Percentiles rank a stretch among this genome's conserved stretches.
These are phyloP conservation scores for Ostrea denselamellosa DNA, from an alignment of 1,140 invertebrate species.

Conservation along the genomic window DNA sequence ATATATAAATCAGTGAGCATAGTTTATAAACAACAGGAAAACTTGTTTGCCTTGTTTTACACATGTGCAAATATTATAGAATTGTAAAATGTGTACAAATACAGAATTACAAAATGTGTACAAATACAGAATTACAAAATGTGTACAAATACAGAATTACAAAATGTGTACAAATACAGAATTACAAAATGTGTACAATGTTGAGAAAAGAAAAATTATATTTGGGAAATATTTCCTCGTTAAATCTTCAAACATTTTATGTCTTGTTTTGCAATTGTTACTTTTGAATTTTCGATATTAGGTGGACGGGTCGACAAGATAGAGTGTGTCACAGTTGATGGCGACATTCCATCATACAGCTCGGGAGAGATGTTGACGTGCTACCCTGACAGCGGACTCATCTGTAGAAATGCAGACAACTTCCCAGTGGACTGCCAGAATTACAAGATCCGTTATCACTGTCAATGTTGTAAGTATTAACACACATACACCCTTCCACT, in stretches of 20 bases:
- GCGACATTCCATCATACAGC: constrained; percentile 53
- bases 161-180: no score
- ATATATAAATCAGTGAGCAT: no score
- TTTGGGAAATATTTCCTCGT: neutral
- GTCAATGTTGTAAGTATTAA: constrained; percentile 69
- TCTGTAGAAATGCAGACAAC: constrained; percentile 62
- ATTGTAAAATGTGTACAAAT: no score
- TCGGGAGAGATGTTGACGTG: constrained; percentile 57
- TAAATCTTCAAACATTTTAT: neutral
- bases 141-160: no score
- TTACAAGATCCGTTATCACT: constrained; percentile 76
- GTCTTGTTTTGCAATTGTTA: neutral
- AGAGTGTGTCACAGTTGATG: constrained; percentile 66
- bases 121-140: no score
- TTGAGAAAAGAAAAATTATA: neutral
- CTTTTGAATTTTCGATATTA: constrained; percentile 1
- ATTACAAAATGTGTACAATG: no score
- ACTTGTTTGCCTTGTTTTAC: no score
- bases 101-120: no score
- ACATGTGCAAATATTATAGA: no score
- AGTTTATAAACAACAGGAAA: no score
- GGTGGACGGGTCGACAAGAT: constrained; percentile 64
- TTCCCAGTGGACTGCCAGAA: constrained; percentile 72
- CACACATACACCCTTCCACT: neutral
- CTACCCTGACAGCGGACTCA: constrained; percentile 55